A percentile compares a stretch with the other conserved stretches of the same genome.
These are phyloP conservation scores for Rhinolophus sinicus DNA, from an alignment of 2,113 vertebrate genomes.

Conservation along the genomic window DNA sequence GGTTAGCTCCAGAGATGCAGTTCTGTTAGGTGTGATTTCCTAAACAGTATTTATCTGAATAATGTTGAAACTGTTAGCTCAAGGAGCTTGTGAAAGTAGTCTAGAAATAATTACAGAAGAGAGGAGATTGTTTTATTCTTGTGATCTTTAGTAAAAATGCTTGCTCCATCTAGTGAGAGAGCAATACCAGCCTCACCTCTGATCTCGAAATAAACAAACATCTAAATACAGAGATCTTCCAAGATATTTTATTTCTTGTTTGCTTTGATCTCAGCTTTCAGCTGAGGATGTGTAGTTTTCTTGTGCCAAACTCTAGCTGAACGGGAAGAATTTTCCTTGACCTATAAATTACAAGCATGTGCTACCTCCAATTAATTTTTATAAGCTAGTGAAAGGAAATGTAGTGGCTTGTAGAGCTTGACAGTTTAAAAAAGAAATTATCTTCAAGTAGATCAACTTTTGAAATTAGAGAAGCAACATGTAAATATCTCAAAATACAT, in stretches of 20 bases:
- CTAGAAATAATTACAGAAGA: slow-evolving; percentile 51
- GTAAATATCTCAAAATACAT: slow-evolving; percentile 42
- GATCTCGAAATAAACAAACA: neutral
- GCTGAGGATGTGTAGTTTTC: slow-evolving; percentile 29
- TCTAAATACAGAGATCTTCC: neutral
- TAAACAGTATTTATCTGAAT: slow-evolving; percentile 53
- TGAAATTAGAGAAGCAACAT: slow-evolving; percentile 71
- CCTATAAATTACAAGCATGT: slow-evolving; percentile 46
- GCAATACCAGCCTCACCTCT: neutral
- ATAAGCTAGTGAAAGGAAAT: slow-evolving; percentile 66
- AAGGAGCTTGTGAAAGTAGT: slow-evolving; percentile 53
- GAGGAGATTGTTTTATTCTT: slow-evolving; percentile 46
- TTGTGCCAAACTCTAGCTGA: slow-evolving; percentile 55
- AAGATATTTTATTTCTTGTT: slow-evolving; percentile 54
- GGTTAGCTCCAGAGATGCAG: neutral
- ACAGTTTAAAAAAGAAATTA: slow-evolving; percentile 62
- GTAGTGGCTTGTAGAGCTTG: slow-evolving; percentile 62
- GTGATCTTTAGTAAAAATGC: slow-evolving; percentile 12
- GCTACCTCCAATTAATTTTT: slow-evolving; percentile 73
- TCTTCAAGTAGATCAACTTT: slow-evolving; percentile 64
- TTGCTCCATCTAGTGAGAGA: neutral
- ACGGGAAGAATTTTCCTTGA: slow-evolving; percentile 61
- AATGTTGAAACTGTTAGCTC: slow-evolving; percentile 50
- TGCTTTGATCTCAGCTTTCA: neutral
- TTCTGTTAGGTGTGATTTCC: neutral